Percentiles rank a stretch among this genome's conserved stretches.
Evolutionary conservation across 2,113 vertebrate species (phyloP).

Genomic region (Muntiacus muntjak): DNA sequence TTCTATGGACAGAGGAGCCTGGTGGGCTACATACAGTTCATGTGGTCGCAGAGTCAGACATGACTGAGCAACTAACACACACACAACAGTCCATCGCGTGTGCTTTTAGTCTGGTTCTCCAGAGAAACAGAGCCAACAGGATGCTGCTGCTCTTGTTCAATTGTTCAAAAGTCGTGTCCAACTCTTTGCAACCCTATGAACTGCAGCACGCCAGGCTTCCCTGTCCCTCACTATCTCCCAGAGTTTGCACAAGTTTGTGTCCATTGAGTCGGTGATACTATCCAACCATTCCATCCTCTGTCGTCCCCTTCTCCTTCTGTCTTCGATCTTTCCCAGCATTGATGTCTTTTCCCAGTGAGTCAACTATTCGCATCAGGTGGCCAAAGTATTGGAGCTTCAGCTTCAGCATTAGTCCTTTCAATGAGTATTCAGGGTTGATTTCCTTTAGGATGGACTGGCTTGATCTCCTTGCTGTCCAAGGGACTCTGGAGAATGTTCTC

Average conservation of each 20-base stretch:
- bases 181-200: background rate
- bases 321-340: background rate
- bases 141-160: background rate
- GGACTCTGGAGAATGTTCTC: background rate
- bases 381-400: background rate
- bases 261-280: background rate
- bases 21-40: background rate
- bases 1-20: background rate
- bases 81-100: accelerated
- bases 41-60: background rate
- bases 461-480: background rate
- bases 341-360: background rate
- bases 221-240: background rate
- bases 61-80: background rate
- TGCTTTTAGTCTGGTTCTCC: background rate
- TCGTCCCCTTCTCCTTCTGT: background rate
- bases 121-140: accelerated
- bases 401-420: background rate
- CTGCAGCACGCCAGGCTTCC: background rate
- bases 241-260: background rate
- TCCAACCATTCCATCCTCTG: background rate
- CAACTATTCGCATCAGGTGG: background rate
- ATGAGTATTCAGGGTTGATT: background rate
- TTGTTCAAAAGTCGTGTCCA: background rate
- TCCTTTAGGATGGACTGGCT: background rate